Evolutionary conservation across 2,113 vertebrate species (phyloP).

Genomic region (Malurus alboscapulatus): DNA sequence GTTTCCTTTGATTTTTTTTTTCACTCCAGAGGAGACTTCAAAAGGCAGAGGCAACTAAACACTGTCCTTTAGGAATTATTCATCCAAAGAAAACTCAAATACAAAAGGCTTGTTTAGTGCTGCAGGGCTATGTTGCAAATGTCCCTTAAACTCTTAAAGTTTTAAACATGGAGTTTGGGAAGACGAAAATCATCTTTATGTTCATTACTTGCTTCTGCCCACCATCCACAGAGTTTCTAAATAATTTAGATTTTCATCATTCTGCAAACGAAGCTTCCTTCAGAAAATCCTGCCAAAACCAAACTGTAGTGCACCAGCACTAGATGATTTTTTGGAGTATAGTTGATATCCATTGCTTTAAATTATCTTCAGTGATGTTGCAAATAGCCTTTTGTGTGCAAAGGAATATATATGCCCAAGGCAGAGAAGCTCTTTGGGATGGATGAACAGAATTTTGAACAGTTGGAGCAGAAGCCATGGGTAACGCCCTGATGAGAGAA

Average conservation of each 20-base stretch:
- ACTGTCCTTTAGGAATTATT: background rate
- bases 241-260: background rate
- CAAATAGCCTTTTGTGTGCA: background rate
- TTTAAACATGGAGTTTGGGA: background rate
- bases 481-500: background rate
- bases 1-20: background rate
- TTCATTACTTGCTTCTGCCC: background rate
- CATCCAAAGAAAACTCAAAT: background rate
- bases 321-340: rapidly evolving
- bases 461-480: background rate
- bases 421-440: background rate
- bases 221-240: background rate
- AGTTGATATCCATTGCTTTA: background rate
- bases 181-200: background rate
- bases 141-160: background rate
- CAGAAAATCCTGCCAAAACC: background rate
- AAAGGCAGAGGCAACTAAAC: background rate
- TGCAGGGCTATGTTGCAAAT: background rate
- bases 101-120: background rate
- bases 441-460: background rate
- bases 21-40: background rate
- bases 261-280: background rate
- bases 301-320: background rate
- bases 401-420: background rate
- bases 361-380: background rate